phyloP scores from a whole-genome alignment of 2,888 invertebrate genomes.

The Drosophila setosimentum region DNA sequence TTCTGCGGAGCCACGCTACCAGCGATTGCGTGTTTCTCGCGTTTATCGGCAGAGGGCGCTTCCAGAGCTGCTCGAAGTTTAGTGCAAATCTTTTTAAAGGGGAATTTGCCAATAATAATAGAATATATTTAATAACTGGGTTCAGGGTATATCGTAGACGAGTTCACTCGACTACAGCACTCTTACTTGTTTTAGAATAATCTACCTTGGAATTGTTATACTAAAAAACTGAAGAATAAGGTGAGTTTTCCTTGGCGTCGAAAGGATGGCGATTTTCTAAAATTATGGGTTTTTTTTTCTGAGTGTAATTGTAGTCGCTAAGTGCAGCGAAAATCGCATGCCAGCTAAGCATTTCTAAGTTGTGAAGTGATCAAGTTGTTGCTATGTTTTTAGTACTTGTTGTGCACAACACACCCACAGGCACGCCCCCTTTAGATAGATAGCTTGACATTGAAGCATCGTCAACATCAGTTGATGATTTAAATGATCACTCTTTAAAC shows the following conservation, averaged over 20 bases:
- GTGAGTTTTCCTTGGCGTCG: not conserved
- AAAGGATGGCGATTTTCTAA: not conserved
- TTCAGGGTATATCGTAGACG: too few relatives aligned
- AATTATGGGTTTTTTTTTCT: not conserved
- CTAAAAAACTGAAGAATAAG: not conserved
- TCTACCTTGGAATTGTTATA: not conserved
- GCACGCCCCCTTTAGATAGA: conserved; percentile 8
- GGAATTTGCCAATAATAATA: too few relatives aligned
- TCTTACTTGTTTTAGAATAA: not conserved
- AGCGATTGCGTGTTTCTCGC: too few relatives aligned
- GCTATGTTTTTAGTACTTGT: conserved; percentile 7
- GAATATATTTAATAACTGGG: too few relatives aligned
- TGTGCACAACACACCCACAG: conserved; percentile 22
- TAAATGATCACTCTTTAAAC: not conserved
- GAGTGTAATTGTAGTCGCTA: not conserved
- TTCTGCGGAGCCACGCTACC: too few relatives aligned
- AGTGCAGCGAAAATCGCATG: conserved; percentile 35
- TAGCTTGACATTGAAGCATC: conserved; percentile 22
- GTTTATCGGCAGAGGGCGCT: too few relatives aligned
- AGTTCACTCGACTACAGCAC: too few relatives aligned
- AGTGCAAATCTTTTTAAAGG: too few relatives aligned
- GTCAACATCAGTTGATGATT: too few relatives aligned
- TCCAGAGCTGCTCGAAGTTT: too few relatives aligned
- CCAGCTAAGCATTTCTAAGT: conserved; percentile 21
- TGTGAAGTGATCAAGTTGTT: conserved; percentile 28